Base-by-base conservation (phyloP, 2,797 vertebrate species). In the Staurois parvus region DNA sequence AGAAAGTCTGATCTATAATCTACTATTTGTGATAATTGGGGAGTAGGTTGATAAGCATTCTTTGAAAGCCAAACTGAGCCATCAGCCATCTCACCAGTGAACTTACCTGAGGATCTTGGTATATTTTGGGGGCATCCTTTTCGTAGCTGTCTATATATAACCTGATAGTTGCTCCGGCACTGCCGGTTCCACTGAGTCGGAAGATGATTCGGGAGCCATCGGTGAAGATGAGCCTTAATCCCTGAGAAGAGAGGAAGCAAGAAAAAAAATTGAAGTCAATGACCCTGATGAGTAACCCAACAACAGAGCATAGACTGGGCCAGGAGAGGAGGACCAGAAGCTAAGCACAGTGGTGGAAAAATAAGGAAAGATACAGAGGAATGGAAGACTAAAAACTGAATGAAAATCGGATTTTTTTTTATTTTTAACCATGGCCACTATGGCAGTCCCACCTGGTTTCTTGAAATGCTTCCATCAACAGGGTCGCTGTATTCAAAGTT, bases 101-200 rank as follows among this genome's bases (percentile, higher is more conserved):
- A n/a, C 72, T 87, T 88, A 98, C 98, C 97, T 99, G 98, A 1
- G 98, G 96, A 85, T 99, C 98, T 86, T 96, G 94, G 76, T 95
- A 92, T 79, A 98, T 99, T 90, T 98, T 99, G 90, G 95, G 88
- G 0, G 91, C 79, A 30, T 99, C 98, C 70, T 98, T 98, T 94
- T 99, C 97, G 0, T 98, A 99, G 95, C 98, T 99, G 94, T 99
- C 98, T 8, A 99, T 97, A 93, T 99, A 99, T 48, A 99, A 95
- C 64, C 98, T 94, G 89, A 99, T 88, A 3, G 98, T 99, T 59
- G 98, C 98, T 34, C 98, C 98, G 0, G 98, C 97, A 0, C 98
- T 99, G 91, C 98, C 98, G 0, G 98, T 99, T 74, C 98, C 98
- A 0, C 98, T 99, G 83, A 99, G 96, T 79, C 98, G 96, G 94